A percentile compares a stretch with the other conserved stretches of the same genome.
These are phyloP conservation scores for Artemia sinica DNA, from an alignment of 2,888 invertebrate species.

Conservation along the genomic window DNA sequence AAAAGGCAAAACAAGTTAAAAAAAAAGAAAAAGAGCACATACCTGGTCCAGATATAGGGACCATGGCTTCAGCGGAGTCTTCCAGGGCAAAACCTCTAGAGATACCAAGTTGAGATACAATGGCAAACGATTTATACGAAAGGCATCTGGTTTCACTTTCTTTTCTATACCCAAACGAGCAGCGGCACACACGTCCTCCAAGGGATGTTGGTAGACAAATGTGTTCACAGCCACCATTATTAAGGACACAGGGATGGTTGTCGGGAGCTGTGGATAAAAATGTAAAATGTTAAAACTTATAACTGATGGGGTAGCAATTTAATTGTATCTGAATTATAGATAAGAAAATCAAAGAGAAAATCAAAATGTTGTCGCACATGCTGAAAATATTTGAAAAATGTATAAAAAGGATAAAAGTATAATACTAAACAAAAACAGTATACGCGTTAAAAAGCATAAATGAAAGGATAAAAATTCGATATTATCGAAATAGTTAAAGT, in stretches of 20 bases:
- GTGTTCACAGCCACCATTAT: slow-evolving; percentile 85
- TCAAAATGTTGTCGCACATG: no score
- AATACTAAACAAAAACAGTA: no score
- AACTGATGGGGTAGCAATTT: slow-evolving; percentile 12
- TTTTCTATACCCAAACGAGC: slow-evolving; percentile 71
- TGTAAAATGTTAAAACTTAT: slow-evolving; percentile 4
- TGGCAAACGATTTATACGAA: slow-evolving; percentile 70
- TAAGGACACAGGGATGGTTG: slow-evolving; percentile 64
- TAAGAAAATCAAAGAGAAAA: no score
- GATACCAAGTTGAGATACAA: slow-evolving; percentile 73
- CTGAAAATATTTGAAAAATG: no score
- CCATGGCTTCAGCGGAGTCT: slow-evolving; percentile 77
- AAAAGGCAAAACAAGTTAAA: neutral
- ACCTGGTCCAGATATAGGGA: slow-evolving; percentile 63
- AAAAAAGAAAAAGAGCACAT: slow-evolving; percentile 21
- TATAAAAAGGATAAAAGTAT: no score
- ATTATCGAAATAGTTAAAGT: no score
- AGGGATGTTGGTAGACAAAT: slow-evolving; percentile 74
- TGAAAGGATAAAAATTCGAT: no score
- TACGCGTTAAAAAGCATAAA: no score
- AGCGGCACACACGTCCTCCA: slow-evolving; percentile 60
- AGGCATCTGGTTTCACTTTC: slow-evolving; percentile 54
- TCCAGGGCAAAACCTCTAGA: slow-evolving; percentile 72
- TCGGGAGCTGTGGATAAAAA: slow-evolving; percentile 34
- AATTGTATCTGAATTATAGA: neutral